A percentile compares a stretch with the other conserved stretches of the same genome.
These are phyloP conservation scores for Dexiosoma caninum DNA, from an alignment of 2,888 invertebrate genomes.

Conservation along the genomic window DNA sequence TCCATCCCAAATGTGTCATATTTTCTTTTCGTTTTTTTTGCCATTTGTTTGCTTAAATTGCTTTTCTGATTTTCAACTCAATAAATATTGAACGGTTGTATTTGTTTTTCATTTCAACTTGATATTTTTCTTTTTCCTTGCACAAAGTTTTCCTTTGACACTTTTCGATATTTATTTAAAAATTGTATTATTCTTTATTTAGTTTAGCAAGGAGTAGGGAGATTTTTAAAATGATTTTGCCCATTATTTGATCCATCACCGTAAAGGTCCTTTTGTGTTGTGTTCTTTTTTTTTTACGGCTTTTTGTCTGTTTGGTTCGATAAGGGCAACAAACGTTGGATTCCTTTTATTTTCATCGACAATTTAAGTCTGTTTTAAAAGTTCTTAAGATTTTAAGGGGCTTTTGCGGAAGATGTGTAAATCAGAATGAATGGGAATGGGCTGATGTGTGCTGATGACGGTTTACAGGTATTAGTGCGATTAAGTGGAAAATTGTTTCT, in stretches of 20 bases:
- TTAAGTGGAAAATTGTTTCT: conserved; percentile 52
- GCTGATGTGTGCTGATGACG: conserved; percentile 41
- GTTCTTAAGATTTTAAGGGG: conserved; percentile 12
- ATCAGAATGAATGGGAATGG: too few relatives aligned
- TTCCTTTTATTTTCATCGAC: conserved; percentile 24
- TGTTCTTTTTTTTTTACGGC: not conserved
- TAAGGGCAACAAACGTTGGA: conserved; percentile 4
- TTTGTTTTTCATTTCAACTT: conserved; percentile 10
- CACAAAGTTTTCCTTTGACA: conserved; percentile 51
- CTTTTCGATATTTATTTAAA: conserved; percentile 55
- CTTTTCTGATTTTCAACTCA: conserved; percentile 46
- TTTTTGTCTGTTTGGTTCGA: conserved; percentile 11
- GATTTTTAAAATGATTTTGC: conserved; percentile 37
- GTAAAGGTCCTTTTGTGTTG: conserved; percentile 3
- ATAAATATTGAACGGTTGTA: conserved; percentile 19
- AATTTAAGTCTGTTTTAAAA: conserved; percentile 27
- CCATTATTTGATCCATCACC: conserved; percentile 27
- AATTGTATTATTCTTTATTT: conserved; percentile 10
- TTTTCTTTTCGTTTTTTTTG: not conserved
- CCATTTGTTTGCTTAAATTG: conserved; percentile 45
- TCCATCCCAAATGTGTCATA: not conserved
- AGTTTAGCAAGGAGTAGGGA: conserved; percentile 1
- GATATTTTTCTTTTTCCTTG: conserved; percentile 9
- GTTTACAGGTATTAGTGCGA: conserved; percentile 55
- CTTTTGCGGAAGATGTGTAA: not conserved